Percentiles rank a stretch among this genome's conserved stretches.
These are phyloP conservation scores for Lycodopsis pacificus DNA, from an alignment of 2,797 vertebrate genomes.

Conservation along the genomic window DNA sequence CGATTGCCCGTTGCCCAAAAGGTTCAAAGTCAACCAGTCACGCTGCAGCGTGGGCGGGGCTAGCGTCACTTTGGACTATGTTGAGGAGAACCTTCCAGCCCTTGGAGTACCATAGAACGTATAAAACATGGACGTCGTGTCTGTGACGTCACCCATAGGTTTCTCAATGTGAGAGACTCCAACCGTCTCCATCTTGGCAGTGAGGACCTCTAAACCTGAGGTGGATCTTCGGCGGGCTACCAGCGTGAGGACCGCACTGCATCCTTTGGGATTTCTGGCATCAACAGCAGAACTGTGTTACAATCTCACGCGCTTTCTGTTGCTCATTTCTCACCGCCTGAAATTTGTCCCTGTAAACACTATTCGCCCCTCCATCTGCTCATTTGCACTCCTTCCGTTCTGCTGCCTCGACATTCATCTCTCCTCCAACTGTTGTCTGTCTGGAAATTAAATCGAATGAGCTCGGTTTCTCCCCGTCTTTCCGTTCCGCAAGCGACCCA, in stretches of 20 bases:
- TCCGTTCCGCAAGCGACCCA: neutral
- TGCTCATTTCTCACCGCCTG: slow-evolving; percentile 33
- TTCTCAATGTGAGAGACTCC: neutral
- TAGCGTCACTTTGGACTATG: slow-evolving; percentile 7
- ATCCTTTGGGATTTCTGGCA: neutral
- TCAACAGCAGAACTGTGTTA: slow-evolving; percentile 2
- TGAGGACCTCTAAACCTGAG: neutral
- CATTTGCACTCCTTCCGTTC: slow-evolving; percentile 39
- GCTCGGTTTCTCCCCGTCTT: slow-evolving; percentile 28
- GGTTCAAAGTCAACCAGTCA: slow-evolving; percentile 26
- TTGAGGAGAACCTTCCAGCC: slow-evolving; percentile 17
- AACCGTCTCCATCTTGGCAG: too few species aligned
- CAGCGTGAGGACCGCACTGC: neutral
- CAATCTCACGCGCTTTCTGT: slow-evolving; percentile 11
- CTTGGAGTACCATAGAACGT: neutral
- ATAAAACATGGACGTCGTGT: neutral
- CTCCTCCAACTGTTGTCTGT: slow-evolving; percentile 40
- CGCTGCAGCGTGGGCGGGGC: slow-evolving; percentile 17
- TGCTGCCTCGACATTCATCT: slow-evolving; percentile 35
- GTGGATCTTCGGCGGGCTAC: neutral
- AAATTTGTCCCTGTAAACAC: slow-evolving; percentile 33
- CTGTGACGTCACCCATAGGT: neutral
- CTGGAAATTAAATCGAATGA: slow-evolving; percentile 37
- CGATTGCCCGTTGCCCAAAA: slow-evolving; percentile 28
- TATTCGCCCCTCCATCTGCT: slow-evolving; percentile 30